phyloP scores from a whole-genome alignment of 2,888 invertebrate species.

The Onthophagus sagittarius region DNA sequence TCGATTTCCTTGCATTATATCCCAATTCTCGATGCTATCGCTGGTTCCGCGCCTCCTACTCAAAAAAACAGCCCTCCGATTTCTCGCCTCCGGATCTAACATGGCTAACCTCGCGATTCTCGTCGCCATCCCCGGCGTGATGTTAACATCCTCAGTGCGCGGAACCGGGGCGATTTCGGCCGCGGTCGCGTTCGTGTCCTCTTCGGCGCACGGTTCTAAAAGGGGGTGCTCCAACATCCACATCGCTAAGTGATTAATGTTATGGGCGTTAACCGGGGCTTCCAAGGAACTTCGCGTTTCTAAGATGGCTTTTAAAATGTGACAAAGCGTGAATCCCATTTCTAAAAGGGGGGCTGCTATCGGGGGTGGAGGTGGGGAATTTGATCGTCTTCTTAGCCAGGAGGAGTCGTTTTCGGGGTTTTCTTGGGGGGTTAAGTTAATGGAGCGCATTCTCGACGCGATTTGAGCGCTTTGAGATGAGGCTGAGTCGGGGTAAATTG shows the following conservation, averaged over 20 bases:
- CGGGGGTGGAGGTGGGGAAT: conserved; percentile 48
- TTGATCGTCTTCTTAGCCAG: conserved; percentile 30
- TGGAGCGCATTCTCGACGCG: conserved; percentile 20
- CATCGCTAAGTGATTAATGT: conserved; percentile 57
- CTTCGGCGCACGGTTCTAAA: conserved; percentile 26
- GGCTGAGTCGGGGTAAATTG: conserved; percentile 31
- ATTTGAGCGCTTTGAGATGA: conserved; percentile 27
- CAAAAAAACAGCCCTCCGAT: neutral
- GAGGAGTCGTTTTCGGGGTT: conserved; percentile 34
- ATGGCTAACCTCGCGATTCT: conserved; percentile 13
- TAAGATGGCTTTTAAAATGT: conserved; percentile 55
- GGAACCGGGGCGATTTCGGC: neutral
- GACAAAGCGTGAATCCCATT: conserved; percentile 59
- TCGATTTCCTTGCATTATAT: conserved; percentile 37
- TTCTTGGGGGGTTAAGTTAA: conserved; percentile 30
- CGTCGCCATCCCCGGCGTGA: conserved; percentile 11
- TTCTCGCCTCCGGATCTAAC: neutral
- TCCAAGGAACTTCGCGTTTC: conserved; percentile 49
- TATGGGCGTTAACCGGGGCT: conserved; percentile 44
- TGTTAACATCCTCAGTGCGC: conserved; percentile 10
- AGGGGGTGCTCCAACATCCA: conserved; percentile 62
- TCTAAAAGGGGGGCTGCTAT: conserved; percentile 56
- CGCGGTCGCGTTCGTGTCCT: conserved; percentile 14
- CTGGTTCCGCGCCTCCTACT: conserved; percentile 30
- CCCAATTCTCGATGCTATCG: neutral